Conservation (phyloP, 2,113 vertebrate genomes). For the Aplodontia rufa region DNA sequence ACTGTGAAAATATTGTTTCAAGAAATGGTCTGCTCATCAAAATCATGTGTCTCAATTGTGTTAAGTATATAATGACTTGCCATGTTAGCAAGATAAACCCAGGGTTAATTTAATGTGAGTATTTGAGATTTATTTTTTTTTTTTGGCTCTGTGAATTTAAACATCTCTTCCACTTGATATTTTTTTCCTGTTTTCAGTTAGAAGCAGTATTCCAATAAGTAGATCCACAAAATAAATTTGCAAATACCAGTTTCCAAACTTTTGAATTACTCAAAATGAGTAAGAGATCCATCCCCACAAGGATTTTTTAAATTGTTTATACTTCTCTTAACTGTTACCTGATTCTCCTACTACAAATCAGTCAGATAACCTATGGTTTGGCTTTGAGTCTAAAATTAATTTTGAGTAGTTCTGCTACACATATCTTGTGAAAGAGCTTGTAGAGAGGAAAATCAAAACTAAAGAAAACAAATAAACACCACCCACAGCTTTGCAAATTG, state of each 20-base stretch:
- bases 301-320: neutral
- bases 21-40: constrained; percentile 58
- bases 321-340: neutral
- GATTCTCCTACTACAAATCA: neutral
- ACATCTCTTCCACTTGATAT: constrained; percentile 48
- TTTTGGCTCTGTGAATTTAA: constrained; percentile 51
- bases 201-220: constrained; percentile 30
- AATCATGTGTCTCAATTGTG: constrained; percentile 62
- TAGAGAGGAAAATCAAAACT: neutral
- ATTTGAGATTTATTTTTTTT: constrained; percentile 71
- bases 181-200: constrained; percentile 17
- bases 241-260: constrained; percentile 52
- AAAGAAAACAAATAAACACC: neutral
- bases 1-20: constrained; percentile 79
- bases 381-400: constrained; percentile 22
- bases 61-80: constrained; percentile 71
- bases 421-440: neutral
- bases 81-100: constrained; percentile 69
- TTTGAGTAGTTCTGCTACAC: constrained; percentile 17
- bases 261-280: constrained; percentile 35
- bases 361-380: neutral
- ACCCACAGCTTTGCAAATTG: neutral
- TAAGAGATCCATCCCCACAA: neutral
- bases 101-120: constrained; percentile 71
- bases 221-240: neutral